Evolutionary conservation across 1,140 invertebrate species (phyloP).

Genomic region (Drosophila orena): DNA sequence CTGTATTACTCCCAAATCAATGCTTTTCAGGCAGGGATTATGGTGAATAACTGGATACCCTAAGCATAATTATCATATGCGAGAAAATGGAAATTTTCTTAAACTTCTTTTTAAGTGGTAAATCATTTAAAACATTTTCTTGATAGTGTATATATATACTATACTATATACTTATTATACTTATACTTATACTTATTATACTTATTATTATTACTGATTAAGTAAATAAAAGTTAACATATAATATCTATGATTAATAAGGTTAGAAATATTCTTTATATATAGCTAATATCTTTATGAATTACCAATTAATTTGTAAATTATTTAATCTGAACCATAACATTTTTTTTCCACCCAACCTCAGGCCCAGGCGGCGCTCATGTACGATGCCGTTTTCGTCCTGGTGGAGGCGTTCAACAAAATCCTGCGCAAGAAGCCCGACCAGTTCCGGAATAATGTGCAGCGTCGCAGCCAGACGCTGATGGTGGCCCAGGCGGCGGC

Average conservation of each 20-base stretch:
- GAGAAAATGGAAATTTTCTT: too few relatives aligned
- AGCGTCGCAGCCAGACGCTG: conserved; percentile 84
- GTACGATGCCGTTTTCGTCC: conserved; percentile 95
- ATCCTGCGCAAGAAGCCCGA: conserved; percentile 93
- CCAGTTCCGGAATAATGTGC: conserved; percentile 88
- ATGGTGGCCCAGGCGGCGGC: conserved; percentile 71
- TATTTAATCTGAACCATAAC: not conserved
- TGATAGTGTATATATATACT: too few relatives aligned
- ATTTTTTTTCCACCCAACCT: not conserved
- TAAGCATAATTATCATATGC: too few relatives aligned
- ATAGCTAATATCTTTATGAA: too few relatives aligned
- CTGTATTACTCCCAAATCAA: conserved; percentile 1
- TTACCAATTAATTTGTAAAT: not conserved
- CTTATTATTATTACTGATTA: too few relatives aligned
- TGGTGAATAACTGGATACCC: not conserved
- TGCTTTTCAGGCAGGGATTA: not conserved
- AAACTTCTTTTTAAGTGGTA: conserved; percentile 84
- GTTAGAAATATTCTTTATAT: too few relatives aligned
- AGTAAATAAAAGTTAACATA: too few relatives aligned
- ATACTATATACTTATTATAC: too few relatives aligned
- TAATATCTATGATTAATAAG: too few relatives aligned
- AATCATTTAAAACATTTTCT: conserved; percentile 86
- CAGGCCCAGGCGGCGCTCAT: conserved; percentile 95
- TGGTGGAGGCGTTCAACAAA: conserved; percentile 95
- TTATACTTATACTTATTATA: too few relatives aligned